Base-by-base conservation (phyloP, 2,113 vertebrate species). In the Ciconia stormi region DNA sequence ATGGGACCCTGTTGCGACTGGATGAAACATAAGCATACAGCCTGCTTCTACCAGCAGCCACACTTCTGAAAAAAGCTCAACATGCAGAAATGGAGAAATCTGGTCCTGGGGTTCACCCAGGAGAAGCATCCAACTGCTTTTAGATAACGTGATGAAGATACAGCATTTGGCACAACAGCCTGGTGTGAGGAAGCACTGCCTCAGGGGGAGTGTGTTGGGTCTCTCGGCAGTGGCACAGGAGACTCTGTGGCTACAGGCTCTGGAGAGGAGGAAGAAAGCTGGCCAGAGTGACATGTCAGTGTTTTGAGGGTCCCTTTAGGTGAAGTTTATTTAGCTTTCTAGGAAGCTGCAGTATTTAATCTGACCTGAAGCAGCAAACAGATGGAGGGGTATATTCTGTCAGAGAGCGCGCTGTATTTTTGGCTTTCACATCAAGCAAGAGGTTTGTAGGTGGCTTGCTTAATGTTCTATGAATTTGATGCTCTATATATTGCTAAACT, bases 361-460 rank as follows among this genome's bases (percentile, higher is more conserved):
- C 36, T 94, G 78, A 96, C 89, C 91, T 58, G 95, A 96, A 90
- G 53, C 74, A 96, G 87, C 40, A 89, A 53, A 70, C 93, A 96
- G 93, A 96, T 95, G 93, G 92, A 91, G 44, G 66, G 78, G 40
- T 85, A 36, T 76, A 29, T 76, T 74, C 90, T 93, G 66, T 87
- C 50, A 70, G 21, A 73, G 76, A 76, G 42, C 19, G 25, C 5
- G 25, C 27, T 69, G 47, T 85, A 72, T 96, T 95, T 94, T 95
- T 93, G 83, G 91, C 87, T 97, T 96, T 93, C 21, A 26, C 49
- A 94, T 90, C 44, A 93, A 91, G 83, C 23, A 79, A 80, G 85
- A 94, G 61, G 49, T 50, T 89, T 90, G 86, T 93, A 93, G 88
- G 90, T 95, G 76, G 82, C 74, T 93, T 56, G 32, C 55, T 73